Evolutionary conservation across 2,888 invertebrate species (phyloP).

Genomic region (Drosophila kanekoi): DNA sequence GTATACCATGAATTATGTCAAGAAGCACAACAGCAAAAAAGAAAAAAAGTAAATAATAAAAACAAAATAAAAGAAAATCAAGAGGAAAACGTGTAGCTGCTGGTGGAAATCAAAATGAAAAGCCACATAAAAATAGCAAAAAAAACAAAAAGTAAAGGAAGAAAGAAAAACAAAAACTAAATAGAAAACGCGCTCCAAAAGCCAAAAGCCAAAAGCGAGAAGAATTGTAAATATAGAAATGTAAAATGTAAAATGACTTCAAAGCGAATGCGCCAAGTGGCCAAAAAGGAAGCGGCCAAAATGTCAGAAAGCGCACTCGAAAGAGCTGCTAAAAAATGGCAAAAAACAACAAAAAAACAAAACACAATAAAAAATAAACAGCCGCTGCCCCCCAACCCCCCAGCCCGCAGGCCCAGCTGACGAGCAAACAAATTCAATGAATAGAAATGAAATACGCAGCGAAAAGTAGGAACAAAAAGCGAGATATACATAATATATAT

Average conservation of each 20-base stretch:
- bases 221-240: slow-evolving; percentile 55
- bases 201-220: slow-evolving; percentile 26
- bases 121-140: slow-evolving; percentile 48
- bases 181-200: slow-evolving; percentile 31
- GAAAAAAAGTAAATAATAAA: slow-evolving; percentile 7
- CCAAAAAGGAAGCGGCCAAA: slow-evolving; percentile 40
- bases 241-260: slow-evolving; percentile 58
- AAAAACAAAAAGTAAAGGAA: slow-evolving; percentile 18
- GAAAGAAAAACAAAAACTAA: slow-evolving; percentile 25
- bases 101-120: slow-evolving; percentile 46
- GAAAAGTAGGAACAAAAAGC: slow-evolving; percentile 14
- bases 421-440: slow-evolving; percentile 22
- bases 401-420: background rate
- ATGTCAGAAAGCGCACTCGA: slow-evolving; percentile 42
- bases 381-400: background rate
- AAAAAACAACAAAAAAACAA: too few relatives aligned
- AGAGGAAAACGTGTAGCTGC: slow-evolving; percentile 47
- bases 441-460: slow-evolving; percentile 43
- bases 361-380: slow-evolving; percentile 3
- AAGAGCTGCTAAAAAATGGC: slow-evolving; percentile 40
- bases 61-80: slow-evolving; percentile 30
- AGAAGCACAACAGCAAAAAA: slow-evolving; percentile 21
- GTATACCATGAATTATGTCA: slow-evolving; percentile 69
- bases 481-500: background rate
- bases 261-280: slow-evolving; percentile 58